Evolutionary conservation across 2,888 invertebrate species (phyloP).

Genomic region (Timandra comae): DNA sequence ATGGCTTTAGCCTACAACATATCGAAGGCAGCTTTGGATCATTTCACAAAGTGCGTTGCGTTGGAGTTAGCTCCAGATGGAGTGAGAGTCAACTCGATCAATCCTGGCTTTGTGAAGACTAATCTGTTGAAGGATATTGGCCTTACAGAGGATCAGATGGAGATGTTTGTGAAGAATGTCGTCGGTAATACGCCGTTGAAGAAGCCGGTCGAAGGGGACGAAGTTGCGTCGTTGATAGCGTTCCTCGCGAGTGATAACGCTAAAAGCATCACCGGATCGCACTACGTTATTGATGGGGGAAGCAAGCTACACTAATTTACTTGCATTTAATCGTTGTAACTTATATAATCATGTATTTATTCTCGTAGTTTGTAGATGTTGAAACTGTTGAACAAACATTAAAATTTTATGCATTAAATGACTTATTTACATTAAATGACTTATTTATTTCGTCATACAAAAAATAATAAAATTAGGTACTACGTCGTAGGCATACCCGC

Average conservation of each 20-base stretch:
- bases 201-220: constrained; percentile 85
- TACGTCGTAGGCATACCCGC: too few species aligned
- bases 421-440: too few species aligned
- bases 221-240: constrained; percentile 91
- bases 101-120: constrained; percentile 95
- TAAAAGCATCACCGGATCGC: constrained; percentile 91
- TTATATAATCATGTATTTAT: too few species aligned
- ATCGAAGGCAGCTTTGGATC: constrained; percentile 95
- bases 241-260: constrained; percentile 92
- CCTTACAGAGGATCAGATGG: constrained; percentile 81
- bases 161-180: constrained; percentile 79
- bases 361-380: too few species aligned
- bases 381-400: too few species aligned
- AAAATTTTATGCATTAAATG: too few species aligned
- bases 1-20: constrained; percentile 91
- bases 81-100: constrained; percentile 92
- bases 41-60: constrained; percentile 93
- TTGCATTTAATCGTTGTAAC: too few species aligned
- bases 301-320: constrained; percentile 36
- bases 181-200: constrained; percentile 90
- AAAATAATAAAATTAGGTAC: too few species aligned
- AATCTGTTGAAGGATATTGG: constrained; percentile 85
- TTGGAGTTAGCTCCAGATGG: constrained; percentile 87
- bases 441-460: too few species aligned
- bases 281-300: constrained; percentile 55